Percentiles rank a stretch among this genome's conserved stretches.
Evolutionary conservation across 1,140 invertebrate genomes (phyloP).

Genomic region (Drosophila watanabei): DNA sequence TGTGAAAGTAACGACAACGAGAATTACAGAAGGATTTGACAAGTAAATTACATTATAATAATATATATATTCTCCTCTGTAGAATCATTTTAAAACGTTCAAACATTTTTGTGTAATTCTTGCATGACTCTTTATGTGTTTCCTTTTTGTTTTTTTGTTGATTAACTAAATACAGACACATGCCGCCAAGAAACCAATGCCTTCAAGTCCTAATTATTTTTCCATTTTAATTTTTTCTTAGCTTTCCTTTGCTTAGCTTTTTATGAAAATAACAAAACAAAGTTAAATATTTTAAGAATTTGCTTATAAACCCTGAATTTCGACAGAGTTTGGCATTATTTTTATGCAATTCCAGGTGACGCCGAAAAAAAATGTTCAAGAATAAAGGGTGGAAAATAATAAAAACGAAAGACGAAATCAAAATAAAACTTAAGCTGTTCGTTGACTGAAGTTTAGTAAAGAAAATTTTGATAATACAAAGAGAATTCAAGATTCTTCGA

Average conservation of each 20-base stretch:
- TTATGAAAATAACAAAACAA: conserved; percentile 50
- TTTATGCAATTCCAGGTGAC: conserved; percentile 82
- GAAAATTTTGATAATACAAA: conserved; percentile 58
- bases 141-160: conserved; percentile 35
- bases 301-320: conserved; percentile 32
- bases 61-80: conserved; percentile 11
- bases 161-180: conserved; percentile 75
- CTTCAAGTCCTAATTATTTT: conserved; percentile 75
- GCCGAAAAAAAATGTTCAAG: conserved; percentile 46
- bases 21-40: conserved; percentile 75
- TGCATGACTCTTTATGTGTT: conserved; percentile 38
- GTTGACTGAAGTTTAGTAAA: conserved; percentile 75
- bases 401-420: conserved; percentile 41
- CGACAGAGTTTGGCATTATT: conserved; percentile 67
- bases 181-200: conserved; percentile 87
- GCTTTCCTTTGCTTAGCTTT: conserved; percentile 45
- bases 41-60: conserved; percentile 51
- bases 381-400: conserved; percentile 39
- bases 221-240: conserved; percentile 32
- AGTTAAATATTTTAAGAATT: conserved; percentile 15
- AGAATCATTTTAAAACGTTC: conserved; percentile 8
- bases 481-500: conserved; percentile 64
- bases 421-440: conserved; percentile 52
- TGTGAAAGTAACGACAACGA: conserved; percentile 44
- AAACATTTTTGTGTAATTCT: conserved; percentile 32